Base-by-base conservation (phyloP, 2,797 vertebrate species). In the Danio tinwini region DNA sequence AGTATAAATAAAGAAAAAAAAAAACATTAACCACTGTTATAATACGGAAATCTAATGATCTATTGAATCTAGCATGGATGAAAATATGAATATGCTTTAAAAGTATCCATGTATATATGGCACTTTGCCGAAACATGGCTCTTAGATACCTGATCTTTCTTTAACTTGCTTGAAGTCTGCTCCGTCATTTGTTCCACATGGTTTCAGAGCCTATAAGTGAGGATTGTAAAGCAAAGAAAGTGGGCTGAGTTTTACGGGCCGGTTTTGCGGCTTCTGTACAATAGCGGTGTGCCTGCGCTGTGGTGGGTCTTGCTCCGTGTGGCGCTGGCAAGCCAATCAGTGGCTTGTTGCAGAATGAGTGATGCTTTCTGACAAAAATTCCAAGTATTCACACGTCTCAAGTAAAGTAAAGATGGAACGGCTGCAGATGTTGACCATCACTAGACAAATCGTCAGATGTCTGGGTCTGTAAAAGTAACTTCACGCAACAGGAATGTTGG, bases 401-500 rank as follows among this genome's bases (percentile, higher is more conserved):
- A 21, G 40, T 4, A 45, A 45, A 44, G 63, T 7, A 16, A 9
- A 7, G 56, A 74, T 74, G 12, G 55, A 74, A 61, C 5, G 71
- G 14, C 5, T 39, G 42, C 71, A 49, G 71, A 74, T 52, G 58
- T 74, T 50, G 16, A 62, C 45, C 7, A 50, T 50, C 58, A 50
- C 64, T 17, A 72, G 40, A 55, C 5, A 37, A 74, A 52, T 59
- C 17, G 63, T 76, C 70, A 67, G 52, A 42, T 44, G 59, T 40
- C 70, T 39, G 72, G 53, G 67, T 75, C 17, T 6, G 63, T 77
- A 73, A 81, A 82, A 77, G 73, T 14, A 52, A 61, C 21, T 56
- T 84, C 69, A 84, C 80, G 50, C 73, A 78, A 59, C 61, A 75
- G 81, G 83, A 86, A 83, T 83, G 73, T 76, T 62, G 74, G 74